Evolutionary conservation across 2,797 vertebrate genomes (phyloP), one percentile per base, ranked within the genome.

Genomic region (Carduelis carduelis): DNA sequence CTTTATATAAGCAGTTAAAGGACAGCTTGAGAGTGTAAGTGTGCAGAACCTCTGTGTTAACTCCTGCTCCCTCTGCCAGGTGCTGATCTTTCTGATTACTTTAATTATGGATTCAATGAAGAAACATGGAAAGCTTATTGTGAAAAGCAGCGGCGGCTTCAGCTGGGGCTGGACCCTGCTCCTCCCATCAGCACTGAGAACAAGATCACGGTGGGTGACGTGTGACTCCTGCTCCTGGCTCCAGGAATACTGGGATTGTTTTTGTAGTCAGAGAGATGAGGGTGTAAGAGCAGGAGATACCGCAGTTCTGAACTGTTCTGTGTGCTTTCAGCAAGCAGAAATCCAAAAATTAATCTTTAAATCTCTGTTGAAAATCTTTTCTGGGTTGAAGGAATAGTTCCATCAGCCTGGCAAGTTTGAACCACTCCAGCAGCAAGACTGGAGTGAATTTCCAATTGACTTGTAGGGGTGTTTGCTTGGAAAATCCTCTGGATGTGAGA

Each of bases 21-120:
- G 47, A 37, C 50, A 39, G 6, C 23, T 75, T 17, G 79, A 50
- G 65, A 52, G 15, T 18, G 12, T 17, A 21, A 18, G 11, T 23
- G 21, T 80, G 18, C 39, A 32, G 83, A 65, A 43, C 57, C 27
- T 55, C 34, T 18, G 1, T 56, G 43, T 57, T 83, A 65, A 91
- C n/a, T 21, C 50, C 12, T 92, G 2, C 44, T 69, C 70, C 56
- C 32, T 76, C 77, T 87, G 81, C 17, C 92, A 98, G 98, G 98
- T 88, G 98, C 98, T 76, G 98, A 98, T 86, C 97, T 98, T 87
- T 98, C 98, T 14, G 98, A 98, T 87, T 98, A 98, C 68, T 98
- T 98, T 84, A 98, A 98, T 93, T 98, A 98, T 4, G 98, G 98
- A 74, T 98, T 98, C 95, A 98, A 97, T 77, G 98, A 98, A 95